A percentile compares a stretch with the other conserved stretches of the same genome.
These are phyloP conservation scores for Drosophila cyrtoloma DNA, from an alignment of 2,888 invertebrate species.

Conservation along the genomic window DNA sequence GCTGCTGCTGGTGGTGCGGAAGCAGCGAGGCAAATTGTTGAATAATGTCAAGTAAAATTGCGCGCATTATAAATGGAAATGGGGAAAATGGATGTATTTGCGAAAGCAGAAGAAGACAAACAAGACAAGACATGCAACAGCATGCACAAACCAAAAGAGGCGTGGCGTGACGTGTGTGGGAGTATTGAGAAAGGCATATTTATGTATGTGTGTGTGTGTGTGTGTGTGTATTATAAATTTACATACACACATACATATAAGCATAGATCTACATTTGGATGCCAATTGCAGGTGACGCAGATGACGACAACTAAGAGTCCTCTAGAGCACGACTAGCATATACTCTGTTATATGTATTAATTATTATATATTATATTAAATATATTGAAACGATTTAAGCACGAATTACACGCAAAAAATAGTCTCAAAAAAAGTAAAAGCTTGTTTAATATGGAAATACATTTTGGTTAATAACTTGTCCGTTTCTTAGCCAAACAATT, in stretches of 20 bases:
- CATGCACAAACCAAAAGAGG: slow-evolving; percentile 8
- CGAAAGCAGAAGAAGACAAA: slow-evolving; percentile 27
- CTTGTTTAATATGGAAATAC: too few relatives aligned
- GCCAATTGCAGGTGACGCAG: slow-evolving; percentile 6
- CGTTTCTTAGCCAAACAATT: too few relatives aligned
- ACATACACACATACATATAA: background rate
- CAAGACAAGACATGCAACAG: slow-evolving; percentile 14
- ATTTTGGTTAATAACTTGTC: too few relatives aligned
- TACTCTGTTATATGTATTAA: background rate
- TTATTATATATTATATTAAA: background rate
- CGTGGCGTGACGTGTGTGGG: slow-evolving; percentile 3
- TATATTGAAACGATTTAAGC: background rate
- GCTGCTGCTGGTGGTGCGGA: slow-evolving; percentile 48
- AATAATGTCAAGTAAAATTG: slow-evolving; percentile 74
- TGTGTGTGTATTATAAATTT: background rate
- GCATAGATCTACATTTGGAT: background rate
- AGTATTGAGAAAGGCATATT: background rate
- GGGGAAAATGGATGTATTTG: slow-evolving; percentile 38
- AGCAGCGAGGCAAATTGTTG: slow-evolving; percentile 74
- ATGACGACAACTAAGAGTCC: background rate
- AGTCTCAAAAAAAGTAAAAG: background rate
- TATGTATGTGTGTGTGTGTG: background rate
- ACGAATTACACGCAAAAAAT: background rate
- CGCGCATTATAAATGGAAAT: slow-evolving; percentile 61
- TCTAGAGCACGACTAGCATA: background rate